phyloP scores from a whole-genome alignment of 1,140 invertebrate species.

The Laupala kohalensis region DNA sequence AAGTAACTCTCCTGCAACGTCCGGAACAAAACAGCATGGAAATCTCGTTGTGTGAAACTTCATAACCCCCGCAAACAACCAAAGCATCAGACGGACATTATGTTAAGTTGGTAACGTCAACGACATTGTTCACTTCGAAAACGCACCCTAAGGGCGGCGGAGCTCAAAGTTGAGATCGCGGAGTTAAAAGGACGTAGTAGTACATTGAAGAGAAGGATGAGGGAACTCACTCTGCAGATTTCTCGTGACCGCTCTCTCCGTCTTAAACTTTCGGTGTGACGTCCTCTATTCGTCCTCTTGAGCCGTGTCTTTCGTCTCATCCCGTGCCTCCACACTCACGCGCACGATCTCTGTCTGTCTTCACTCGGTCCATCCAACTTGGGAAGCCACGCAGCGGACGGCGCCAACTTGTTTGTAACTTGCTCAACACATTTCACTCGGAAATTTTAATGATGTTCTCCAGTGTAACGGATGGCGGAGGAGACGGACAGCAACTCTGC shows the following conservation, averaged over 20 bases:
- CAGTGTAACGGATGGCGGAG: background rate
- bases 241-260: background rate
- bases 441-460: background rate
- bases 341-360: background rate
- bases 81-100: too few relatives aligned
- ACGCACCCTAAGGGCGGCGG: background rate
- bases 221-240: background rate
- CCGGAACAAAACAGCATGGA: too few relatives aligned
- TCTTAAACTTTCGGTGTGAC: background rate
- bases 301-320: background rate
- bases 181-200: background rate
- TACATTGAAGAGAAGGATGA: too few relatives aligned
- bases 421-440: background rate
- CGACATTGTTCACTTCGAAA: background rate
- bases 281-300: background rate
- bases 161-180: background rate
- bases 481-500: too few relatives aligned
- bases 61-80: too few relatives aligned
- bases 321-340: background rate
- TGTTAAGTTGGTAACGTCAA: background rate
- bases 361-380: background rate
- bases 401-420: background rate
- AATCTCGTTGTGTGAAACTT: too few relatives aligned
- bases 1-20: too few relatives aligned
- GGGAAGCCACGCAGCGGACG: background rate